Conservation (phyloP, 1,140 invertebrate species). For the Rhopalosiphum maidis region DNA sequence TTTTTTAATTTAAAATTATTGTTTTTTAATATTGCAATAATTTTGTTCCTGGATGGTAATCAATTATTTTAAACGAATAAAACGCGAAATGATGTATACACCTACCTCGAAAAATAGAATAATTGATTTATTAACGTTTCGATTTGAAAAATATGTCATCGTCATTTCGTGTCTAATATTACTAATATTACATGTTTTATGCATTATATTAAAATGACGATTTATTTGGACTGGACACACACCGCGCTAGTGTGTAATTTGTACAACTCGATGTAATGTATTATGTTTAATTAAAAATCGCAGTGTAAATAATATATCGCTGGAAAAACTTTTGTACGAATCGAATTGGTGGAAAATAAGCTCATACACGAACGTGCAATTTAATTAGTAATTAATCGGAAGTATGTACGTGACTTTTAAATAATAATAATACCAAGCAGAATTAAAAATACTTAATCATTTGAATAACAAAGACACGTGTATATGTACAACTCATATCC, state of each 20-base stretch:
- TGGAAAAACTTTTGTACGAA: not conserved
- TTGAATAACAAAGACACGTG: not conserved
- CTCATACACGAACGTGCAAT: not conserved
- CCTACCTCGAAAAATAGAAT: not conserved
- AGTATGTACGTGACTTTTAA: not conserved
- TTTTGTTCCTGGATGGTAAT: not conserved
- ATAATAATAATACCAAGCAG: not conserved
- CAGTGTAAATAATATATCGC: not conserved
- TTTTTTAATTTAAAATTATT: not conserved
- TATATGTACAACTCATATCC: not conserved
- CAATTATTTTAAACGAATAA: not conserved
- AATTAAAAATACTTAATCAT: too few relatives aligned
- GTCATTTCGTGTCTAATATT: not conserved
- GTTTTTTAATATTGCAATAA: not conserved
- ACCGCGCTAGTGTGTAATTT: not conserved
- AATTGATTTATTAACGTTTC: not conserved
- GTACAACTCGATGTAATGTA: not conserved
- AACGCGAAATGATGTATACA: not conserved
- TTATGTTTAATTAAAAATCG: conserved; percentile 6
- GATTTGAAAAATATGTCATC: conserved; percentile 10
- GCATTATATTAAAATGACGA: not conserved
- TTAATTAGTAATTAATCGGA: not conserved
- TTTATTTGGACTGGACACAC: not conserved
- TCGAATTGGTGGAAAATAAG: not conserved
- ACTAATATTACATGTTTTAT: not conserved